Evolutionary conservation across 2,113 vertebrate species (phyloP).

Genomic region (Zapornia atra): DNA sequence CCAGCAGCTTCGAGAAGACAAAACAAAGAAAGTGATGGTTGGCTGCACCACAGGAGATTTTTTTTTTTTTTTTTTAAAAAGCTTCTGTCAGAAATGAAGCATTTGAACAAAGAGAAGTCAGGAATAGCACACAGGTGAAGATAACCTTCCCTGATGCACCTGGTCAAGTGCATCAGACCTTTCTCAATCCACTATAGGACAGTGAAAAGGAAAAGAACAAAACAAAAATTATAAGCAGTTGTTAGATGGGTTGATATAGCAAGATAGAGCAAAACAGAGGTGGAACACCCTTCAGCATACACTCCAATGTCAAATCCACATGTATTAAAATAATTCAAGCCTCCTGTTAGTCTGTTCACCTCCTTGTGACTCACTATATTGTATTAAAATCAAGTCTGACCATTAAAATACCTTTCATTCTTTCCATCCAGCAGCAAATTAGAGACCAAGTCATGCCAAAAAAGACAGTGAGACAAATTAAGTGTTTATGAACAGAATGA

Average conservation of each 20-base stretch:
- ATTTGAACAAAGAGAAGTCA: background rate
- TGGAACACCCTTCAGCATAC: background rate
- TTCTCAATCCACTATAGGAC: background rate
- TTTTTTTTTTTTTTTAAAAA: too few relatives aligned
- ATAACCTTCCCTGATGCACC: background rate
- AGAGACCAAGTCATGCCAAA: background rate
- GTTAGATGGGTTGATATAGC: background rate
- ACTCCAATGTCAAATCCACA: background rate
- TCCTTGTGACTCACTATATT: background rate
- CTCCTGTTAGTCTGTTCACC: background rate
- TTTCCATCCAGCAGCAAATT: conserved; percentile 23
- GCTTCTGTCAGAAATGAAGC: background rate
- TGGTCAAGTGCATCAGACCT: background rate
- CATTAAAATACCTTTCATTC: conserved; percentile 13
- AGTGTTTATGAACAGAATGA: conserved; percentile 51
- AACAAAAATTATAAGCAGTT: background rate
- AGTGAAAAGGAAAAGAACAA: background rate
- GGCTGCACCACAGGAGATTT: background rate
- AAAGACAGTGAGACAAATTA: background rate
- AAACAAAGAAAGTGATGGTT: background rate
- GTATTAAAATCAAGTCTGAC: background rate
- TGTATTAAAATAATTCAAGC: background rate
- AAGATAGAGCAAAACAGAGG: background rate
- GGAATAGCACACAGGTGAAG: background rate
- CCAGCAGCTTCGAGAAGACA: background rate